Base-by-base conservation (phyloP, 2,888 invertebrate genomes). In the Loripinus fragilis region DNA sequence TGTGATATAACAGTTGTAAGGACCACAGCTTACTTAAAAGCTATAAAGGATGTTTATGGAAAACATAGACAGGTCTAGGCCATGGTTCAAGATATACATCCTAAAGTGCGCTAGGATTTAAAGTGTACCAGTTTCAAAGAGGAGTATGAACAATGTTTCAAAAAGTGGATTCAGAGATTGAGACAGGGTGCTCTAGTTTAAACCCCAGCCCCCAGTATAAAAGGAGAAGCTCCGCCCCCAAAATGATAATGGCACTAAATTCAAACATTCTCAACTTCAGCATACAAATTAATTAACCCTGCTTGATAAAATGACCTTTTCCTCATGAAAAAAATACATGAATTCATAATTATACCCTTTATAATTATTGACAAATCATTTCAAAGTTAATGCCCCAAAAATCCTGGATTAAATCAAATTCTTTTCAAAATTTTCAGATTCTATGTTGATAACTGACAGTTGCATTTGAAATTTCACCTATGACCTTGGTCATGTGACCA, bases 221-320 rank as follows among this genome's bases (percentile, higher is more conserved):
- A 50, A 50, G 50, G 50, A n/a, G 50, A 50, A 50, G 50, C 50
- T 50, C 50, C 50, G 50, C 50, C 50, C 50, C 50, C 50, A 50
- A 50, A 50, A n/a, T 50, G 23, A 50, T 50, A 23, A 23, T n/a
- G 50, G 50, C n/a, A n/a, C 15, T n/a, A 50, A 50, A 50, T 50
- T 50, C 50, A 50, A 50, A 50, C 50, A 50, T 50, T 50, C n/a
- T 50, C 10, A 10, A 50, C 50, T 50, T 50, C 50, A 50, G 20
- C 15, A 23, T 10, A 15, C 17, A 50, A 50, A 50, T 15, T 50
- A 10, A 50, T 15, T 50, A 50, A 50, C 5, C n/a, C 50, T 50
- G 50, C 50, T 20, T 50, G 10, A 10, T n/a, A 50, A 7, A 15
- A 50, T 50, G 15, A 50, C 5, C n/a, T n/a, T 12, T 50, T 50